phyloP scores from a whole-genome alignment of 1,140 invertebrate species.

The silkworm (Bombyx mori) region DNA sequence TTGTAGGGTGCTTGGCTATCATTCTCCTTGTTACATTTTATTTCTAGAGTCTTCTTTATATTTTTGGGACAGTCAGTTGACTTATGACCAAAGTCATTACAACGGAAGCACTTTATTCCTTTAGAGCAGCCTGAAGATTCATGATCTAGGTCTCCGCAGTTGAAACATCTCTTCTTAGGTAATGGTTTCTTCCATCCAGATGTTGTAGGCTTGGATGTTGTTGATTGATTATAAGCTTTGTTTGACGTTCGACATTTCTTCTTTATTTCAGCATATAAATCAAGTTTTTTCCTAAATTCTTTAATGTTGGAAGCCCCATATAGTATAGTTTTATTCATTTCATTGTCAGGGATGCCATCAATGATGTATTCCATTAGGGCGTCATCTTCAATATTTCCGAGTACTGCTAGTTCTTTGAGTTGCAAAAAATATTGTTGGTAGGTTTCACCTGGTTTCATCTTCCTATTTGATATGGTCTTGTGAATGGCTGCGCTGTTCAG shows the following conservation, averaged over 20 bases:
- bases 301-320: background rate
- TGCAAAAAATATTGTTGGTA: conserved; percentile 16
- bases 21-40: conserved; percentile 4
- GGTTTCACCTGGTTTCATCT: conserved; percentile 15
- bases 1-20: conserved; percentile 7
- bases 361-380: conserved; percentile 6
- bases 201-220: no score
- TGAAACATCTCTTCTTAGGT: conserved; percentile 14
- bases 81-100: conserved; percentile 19
- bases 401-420: conserved; percentile 25
- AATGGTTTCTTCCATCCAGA: background rate
- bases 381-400: conserved; percentile 26
- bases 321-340: background rate
- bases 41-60: conserved; percentile 10
- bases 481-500: no score
- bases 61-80: conserved; percentile 12
- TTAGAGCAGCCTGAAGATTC: conserved; percentile 12
- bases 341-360: background rate
- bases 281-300: background rate
- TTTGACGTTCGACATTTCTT: background rate
- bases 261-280: conserved; percentile 1
- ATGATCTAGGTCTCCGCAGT: conserved; percentile 19
- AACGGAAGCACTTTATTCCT: conserved; percentile 27
- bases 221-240: no score
- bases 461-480: background rate